Percentiles rank a stretch among this genome's conserved stretches.
These are phyloP conservation scores for Nomada lathburiana DNA, from an alignment of 2,888 invertebrate species.

Conservation along the genomic window DNA sequence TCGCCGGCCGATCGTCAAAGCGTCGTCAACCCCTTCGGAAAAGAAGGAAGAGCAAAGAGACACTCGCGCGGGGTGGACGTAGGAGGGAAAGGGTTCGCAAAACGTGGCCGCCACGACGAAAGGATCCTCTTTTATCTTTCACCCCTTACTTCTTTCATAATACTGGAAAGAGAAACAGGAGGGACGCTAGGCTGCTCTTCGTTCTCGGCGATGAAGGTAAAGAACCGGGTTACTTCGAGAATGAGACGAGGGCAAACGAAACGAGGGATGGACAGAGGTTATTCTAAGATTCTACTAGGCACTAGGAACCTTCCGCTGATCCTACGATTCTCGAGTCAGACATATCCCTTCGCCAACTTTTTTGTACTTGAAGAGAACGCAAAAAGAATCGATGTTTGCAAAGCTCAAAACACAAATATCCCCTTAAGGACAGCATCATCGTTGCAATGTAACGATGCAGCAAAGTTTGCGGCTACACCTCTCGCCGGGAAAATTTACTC, in stretches of 20 bases:
- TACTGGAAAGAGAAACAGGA: constrained; percentile 45
- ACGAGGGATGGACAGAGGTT: constrained; percentile 26
- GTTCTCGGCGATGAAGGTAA: constrained; percentile 60
- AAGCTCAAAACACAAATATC: no score
- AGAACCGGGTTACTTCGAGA: constrained; percentile 49
- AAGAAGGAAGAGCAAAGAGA: constrained; percentile 40
- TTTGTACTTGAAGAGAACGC: no score
- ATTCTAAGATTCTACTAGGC: no score
- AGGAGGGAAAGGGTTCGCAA: constrained; percentile 38
- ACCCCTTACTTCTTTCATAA: constrained; percentile 61
- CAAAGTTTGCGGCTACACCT: background rate
- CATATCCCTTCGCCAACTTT: no score
- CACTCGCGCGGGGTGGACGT: background rate
- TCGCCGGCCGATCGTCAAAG: constrained; percentile 65
- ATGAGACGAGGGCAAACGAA: constrained; percentile 22
- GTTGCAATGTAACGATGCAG: background rate
- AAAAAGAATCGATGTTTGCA: no score
- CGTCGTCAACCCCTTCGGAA: constrained; percentile 66
- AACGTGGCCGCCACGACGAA: constrained; percentile 55
- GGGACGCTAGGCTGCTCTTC: constrained; percentile 46
- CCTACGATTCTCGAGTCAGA: no score
- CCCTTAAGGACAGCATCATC: no score
- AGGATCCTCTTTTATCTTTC: constrained; percentile 70
- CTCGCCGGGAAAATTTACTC: background rate
- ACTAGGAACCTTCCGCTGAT: no score